Evolutionary conservation across 2,113 vertebrate species (phyloP).

Genomic region (Grallaria varia): DNA sequence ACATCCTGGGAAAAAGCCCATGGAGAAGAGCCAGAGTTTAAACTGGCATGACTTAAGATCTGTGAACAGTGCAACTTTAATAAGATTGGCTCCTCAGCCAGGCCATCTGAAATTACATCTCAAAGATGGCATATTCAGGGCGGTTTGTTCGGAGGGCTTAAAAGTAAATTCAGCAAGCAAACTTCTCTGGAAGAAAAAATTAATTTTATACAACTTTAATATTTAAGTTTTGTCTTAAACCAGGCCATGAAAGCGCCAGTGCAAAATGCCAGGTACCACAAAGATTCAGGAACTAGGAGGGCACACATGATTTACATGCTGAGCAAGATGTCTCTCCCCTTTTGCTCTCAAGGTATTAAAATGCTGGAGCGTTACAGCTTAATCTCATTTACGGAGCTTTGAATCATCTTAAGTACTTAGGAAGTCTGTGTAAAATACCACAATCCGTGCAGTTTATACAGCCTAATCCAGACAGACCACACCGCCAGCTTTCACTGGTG

Average conservation of each 20-base stretch:
- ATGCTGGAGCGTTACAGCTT: conserved; percentile 27
- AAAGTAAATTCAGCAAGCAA: background rate
- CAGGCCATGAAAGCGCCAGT: background rate
- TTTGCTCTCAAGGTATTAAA: conserved; percentile 41
- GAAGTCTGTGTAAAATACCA: conserved; percentile 48
- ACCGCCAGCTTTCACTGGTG: background rate
- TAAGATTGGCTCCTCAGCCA: background rate
- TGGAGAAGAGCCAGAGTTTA: conserved; percentile 37
- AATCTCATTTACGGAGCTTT: conserved; percentile 63
- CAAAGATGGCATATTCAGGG: background rate
- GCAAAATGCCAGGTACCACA: background rate
- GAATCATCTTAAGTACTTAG: conserved; percentile 61
- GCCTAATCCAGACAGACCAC: background rate
- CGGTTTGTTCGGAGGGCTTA: background rate
- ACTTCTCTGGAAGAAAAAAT: background rate
- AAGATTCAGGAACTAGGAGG: background rate
- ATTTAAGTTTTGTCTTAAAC: background rate
- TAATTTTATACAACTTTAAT: background rate
- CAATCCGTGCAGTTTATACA: conserved; percentile 16
- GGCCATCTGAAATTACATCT: background rate
- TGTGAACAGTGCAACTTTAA: background rate
- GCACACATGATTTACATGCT: background rate
- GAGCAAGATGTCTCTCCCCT: conserved; percentile 11
- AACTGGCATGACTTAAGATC: conserved; percentile 38
- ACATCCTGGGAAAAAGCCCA: conserved; percentile 9